These are phyloP conservation scores for Bunonema sp. DNA, from an alignment of 2,888 invertebrate genomes.

Conservation along the genomic window DNA sequence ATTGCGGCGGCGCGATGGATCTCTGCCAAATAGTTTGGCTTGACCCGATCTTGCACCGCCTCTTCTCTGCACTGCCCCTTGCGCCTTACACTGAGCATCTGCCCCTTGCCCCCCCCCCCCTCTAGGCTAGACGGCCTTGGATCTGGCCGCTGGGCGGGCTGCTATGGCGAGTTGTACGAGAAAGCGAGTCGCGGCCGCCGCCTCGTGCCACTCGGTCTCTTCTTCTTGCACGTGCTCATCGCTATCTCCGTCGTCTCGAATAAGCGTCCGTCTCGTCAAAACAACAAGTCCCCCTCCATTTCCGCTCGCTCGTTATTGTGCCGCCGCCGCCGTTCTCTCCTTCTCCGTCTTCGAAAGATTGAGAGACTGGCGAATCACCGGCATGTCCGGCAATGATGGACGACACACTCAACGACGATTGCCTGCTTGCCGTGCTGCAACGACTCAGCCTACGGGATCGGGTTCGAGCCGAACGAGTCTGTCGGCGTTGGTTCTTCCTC, in stretches of 20 bases:
- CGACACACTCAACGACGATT: constrained; percentile 6
- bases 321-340: no score
- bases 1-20: background rate
- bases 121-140: no score
- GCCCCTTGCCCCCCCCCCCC: background rate
- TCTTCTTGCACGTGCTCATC: no score
- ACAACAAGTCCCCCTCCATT: background rate
- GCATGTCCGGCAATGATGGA: background rate
- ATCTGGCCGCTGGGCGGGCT: no score
- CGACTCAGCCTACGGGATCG: constrained; percentile 15
- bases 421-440: constrained; percentile 10
- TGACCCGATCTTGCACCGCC: background rate
- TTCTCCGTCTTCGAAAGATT: background rate
- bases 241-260: no score
- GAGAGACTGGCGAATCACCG: background rate
- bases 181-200: no score
- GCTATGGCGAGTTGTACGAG: no score
- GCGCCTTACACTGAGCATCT: background rate
- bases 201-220: no score
- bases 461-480: constrained; percentile 23
- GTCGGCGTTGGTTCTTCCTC: constrained; percentile 12
- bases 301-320: background rate
- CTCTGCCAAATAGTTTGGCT: background rate
- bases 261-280: background rate
- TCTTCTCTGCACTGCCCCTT: background rate